A percentile compares a stretch with the other conserved stretches of the same genome.
phyloP scores from a whole-genome alignment of 1,140 invertebrate species.

The Antheraea mylitta region DNA sequence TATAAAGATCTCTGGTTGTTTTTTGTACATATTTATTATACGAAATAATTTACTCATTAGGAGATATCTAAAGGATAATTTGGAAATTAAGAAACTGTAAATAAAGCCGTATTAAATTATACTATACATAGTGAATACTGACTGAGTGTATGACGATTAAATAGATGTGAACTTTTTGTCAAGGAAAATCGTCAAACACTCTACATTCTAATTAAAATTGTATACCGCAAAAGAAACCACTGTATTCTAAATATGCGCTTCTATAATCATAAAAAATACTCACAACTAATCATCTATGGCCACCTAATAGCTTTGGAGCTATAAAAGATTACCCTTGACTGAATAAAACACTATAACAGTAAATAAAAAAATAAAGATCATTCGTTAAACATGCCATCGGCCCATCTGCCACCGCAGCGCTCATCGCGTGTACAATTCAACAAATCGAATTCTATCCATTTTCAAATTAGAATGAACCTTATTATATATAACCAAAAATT shows the following conservation, averaged over 20 bases:
- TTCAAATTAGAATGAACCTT: background rate
- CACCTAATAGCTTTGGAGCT: background rate
- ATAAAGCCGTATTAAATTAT: too few species aligned
- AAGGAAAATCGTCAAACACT: too few species aligned
- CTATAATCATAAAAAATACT: background rate
- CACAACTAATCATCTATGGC: background rate
- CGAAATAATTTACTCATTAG: too few species aligned
- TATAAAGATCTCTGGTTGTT: slow-evolving; percentile 22
- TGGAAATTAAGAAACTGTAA: too few species aligned
- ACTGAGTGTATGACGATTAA: too few species aligned
- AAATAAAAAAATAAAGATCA: slow-evolving; percentile 5
- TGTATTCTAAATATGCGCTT: background rate
- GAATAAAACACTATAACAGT: background rate
- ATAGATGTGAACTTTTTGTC: too few species aligned
- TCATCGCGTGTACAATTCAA: slow-evolving; percentile 67
- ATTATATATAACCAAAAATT: background rate
- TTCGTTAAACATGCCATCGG: slow-evolving; percentile 27
- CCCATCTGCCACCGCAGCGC: slow-evolving; percentile 74
- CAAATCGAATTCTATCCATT: slow-evolving; percentile 47
- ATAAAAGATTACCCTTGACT: background rate
- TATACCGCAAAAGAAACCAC: background rate
- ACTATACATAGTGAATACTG: too few species aligned
- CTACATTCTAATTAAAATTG: background rate
- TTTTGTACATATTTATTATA: background rate
- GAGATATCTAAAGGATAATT: too few species aligned